Percentiles rank a stretch among this genome's conserved stretches.
These are phyloP conservation scores for Odontamblyopus rebecca DNA, from an alignment of 2,797 vertebrate species.

Conservation along the genomic window DNA sequence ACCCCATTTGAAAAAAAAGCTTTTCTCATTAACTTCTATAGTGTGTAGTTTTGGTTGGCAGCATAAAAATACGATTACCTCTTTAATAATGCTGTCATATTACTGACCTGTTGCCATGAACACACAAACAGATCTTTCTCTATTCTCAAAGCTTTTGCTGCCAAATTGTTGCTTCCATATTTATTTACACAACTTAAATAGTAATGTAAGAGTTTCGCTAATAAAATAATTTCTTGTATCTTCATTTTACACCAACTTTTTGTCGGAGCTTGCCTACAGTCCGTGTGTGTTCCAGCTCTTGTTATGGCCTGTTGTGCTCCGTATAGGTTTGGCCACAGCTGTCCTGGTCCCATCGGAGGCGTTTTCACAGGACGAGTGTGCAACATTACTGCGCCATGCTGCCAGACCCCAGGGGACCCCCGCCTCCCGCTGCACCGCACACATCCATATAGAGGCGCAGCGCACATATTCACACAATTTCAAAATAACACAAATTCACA, in stretches of 20 bases:
- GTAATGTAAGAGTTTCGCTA: not conserved
- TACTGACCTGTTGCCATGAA: not conserved
- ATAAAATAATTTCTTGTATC: not conserved
- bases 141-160: not conserved
- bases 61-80: not conserved
- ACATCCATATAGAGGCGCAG: conserved; percentile 31
- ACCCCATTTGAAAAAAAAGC: too few species aligned
- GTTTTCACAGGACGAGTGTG: conserved; percentile 71
- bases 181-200: not conserved
- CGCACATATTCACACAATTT: conserved; percentile 24
- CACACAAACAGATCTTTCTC: not conserved
- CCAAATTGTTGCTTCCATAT: not conserved
- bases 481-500: conserved; percentile 32
- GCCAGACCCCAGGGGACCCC: conserved; percentile 76
- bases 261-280: conserved; percentile 7
- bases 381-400: conserved; percentile 71
- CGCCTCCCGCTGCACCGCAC: conserved; percentile 49
- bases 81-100: too few species aligned
- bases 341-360: conserved; percentile 74
- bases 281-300: conserved; percentile 63
- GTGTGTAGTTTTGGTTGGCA: not conserved
- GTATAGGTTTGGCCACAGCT: conserved; percentile 80
- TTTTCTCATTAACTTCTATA: too few species aligned
- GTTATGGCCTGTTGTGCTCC: conserved; percentile 73
- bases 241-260: not conserved